Evolutionary conservation across 2,113 vertebrate species (phyloP).

Genomic region (Psittacara wagleri): DNA sequence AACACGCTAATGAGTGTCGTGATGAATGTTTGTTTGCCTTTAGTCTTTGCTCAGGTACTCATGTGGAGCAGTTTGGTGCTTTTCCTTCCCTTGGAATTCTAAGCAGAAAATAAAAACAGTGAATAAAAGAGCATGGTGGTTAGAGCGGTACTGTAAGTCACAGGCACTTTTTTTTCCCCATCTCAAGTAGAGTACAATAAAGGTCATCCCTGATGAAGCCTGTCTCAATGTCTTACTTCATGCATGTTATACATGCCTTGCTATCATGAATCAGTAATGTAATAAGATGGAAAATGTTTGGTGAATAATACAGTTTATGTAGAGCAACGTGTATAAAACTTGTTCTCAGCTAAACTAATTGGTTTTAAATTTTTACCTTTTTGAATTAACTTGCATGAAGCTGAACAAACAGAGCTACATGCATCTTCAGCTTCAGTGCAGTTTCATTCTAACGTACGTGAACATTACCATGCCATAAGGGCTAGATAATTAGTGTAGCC

Average conservation of each 20-base stretch:
- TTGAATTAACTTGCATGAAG: not conserved
- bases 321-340: not conserved
- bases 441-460: not conserved
- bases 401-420: not conserved
- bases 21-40: constrained; percentile 60
- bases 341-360: not conserved
- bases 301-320: not conserved
- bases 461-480: not conserved
- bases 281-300: not conserved
- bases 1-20: not conserved
- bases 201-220: not conserved
- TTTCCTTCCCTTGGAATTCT: constrained; percentile 60
- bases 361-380: not conserved
- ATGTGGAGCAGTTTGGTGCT: constrained; percentile 68
- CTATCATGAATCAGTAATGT: not conserved
- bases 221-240: not conserved
- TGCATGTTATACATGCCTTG: not conserved
- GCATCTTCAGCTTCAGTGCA: not conserved
- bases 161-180: not conserved
- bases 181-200: not conserved
- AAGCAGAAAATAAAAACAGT: constrained; percentile 68
- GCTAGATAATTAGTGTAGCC: not conserved
- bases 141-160: not conserved
- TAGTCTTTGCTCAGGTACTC: constrained; percentile 72
- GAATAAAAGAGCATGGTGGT: constrained; percentile 23